Evolutionary conservation across 2,888 invertebrate genomes (phyloP).

Genomic region (Andrena marginata): DNA sequence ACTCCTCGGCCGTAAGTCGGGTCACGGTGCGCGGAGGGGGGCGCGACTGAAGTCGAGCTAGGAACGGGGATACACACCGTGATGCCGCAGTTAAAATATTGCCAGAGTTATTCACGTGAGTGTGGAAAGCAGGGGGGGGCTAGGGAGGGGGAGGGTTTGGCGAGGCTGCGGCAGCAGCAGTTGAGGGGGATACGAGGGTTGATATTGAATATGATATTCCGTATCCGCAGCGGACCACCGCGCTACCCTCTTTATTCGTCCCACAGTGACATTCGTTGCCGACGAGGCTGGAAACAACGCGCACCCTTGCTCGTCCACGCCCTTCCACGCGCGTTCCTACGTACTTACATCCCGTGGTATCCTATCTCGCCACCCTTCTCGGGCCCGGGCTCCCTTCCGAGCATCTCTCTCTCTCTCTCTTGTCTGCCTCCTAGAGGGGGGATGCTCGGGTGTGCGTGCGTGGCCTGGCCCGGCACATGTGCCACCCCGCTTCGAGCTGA

Average conservation of each 20-base stretch:
- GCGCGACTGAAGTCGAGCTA: slow-evolving; percentile 24
- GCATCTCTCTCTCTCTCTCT: slow-evolving; percentile 5
- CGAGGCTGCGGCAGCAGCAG: slow-evolving; percentile 45
- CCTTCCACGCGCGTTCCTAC: slow-evolving; percentile 57
- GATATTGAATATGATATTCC: slow-evolving; percentile 82
- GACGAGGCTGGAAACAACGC: slow-evolving; percentile 59
- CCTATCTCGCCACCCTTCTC: slow-evolving; percentile 58
- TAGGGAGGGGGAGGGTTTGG: neutral
- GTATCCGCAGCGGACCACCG: slow-evolving; percentile 76
- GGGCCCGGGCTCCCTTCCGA: slow-evolving; percentile 3
- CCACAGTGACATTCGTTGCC: slow-evolving; percentile 67
- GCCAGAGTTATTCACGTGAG: slow-evolving; percentile 78
- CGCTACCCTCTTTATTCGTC: slow-evolving; percentile 75
- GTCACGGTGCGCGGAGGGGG: neutral
- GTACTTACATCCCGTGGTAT: slow-evolving; percentile 65
- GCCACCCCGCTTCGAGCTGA: slow-evolving; percentile 71
- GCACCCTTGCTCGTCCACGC: slow-evolving; percentile 56
- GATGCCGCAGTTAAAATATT: slow-evolving; percentile 79
- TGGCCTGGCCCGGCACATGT: slow-evolving; percentile 70
- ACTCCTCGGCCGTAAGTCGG: slow-evolving; percentile 22
- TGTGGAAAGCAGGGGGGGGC: slow-evolving; percentile 69
- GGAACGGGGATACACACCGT: slow-evolving; percentile 65
- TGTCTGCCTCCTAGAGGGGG: neutral
- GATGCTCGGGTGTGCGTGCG: neutral
- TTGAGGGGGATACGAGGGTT: slow-evolving; percentile 67